phyloP scores from a whole-genome alignment of 2,113 vertebrate species.

The Myrmophylax atrothorax region DNA sequence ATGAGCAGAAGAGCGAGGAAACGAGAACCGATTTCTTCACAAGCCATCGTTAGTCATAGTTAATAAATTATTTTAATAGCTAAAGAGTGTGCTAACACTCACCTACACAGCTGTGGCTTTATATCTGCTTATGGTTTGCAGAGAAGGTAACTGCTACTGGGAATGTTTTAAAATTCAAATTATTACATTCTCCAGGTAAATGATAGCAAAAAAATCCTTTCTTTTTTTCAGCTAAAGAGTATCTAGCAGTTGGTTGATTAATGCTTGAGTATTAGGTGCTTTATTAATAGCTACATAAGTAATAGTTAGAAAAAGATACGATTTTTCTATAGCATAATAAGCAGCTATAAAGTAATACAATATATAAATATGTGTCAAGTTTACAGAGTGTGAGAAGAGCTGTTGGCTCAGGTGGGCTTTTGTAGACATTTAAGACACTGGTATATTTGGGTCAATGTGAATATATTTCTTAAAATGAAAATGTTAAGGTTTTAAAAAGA shows the following conservation, averaged over 20 bases:
- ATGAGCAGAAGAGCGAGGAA: neutral
- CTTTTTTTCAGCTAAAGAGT: neutral
- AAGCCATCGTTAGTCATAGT: neutral
- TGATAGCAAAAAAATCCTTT: neutral
- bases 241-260: neutral
- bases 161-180: neutral
- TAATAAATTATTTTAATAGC: neutral
- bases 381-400: neutral
- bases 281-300: neutral
- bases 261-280: neutral
- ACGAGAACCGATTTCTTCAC: constrained; percentile 2
- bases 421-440: neutral
- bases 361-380: neutral
- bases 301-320: neutral
- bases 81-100: neutral
- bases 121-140: neutral
- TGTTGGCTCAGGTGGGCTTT: neutral
- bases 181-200: neutral
- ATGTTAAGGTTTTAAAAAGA: neutral
- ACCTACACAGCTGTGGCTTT: neutral
- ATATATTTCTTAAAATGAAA: constrained; percentile 27
- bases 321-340: neutral
- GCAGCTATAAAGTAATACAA: neutral
- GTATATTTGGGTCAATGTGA: neutral
- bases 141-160: neutral